Percentiles rank a stretch among this genome's conserved stretches.
Conservation (phyloP, 2,113 vertebrate genomes). For the Poicephalus gulielmi region DNA sequence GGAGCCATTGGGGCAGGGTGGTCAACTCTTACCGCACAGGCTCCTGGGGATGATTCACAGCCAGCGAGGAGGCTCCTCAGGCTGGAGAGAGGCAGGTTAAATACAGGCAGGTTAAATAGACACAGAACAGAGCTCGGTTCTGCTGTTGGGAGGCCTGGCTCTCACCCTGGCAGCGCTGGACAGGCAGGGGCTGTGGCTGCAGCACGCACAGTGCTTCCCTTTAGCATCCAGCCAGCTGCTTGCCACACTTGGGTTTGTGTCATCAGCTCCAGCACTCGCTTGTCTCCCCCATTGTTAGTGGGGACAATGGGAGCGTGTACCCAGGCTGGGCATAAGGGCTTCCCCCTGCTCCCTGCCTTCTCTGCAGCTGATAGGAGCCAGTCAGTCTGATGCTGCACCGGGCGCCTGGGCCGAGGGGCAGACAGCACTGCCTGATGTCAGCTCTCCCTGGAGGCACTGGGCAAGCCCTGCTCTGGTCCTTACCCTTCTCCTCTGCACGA, state of each 20-base stretch:
- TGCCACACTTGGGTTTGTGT: neutral
- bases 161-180: neutral
- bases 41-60: accelerated
- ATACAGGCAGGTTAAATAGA: neutral
- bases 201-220: conserved; percentile 23
- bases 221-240: conserved; percentile 45
- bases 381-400: no score
- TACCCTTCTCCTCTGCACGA: accelerated
- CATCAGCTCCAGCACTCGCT: neutral
- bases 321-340: neutral
- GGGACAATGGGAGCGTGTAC: neutral
- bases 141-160: neutral
- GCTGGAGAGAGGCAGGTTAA: neutral
- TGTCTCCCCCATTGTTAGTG: neutral
- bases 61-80: accelerated
- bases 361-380: neutral
- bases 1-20: neutral
- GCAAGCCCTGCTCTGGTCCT: neutral
- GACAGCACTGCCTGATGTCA: accelerated
- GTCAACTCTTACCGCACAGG: neutral
- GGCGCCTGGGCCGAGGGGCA: accelerated
- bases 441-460: accelerated
- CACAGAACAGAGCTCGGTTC: neutral
- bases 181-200: neutral
- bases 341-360: neutral